Percentiles rank a stretch among this genome's conserved stretches.
Conservation (phyloP, 1,140 invertebrate species). For the Nymphalis io region DNA sequence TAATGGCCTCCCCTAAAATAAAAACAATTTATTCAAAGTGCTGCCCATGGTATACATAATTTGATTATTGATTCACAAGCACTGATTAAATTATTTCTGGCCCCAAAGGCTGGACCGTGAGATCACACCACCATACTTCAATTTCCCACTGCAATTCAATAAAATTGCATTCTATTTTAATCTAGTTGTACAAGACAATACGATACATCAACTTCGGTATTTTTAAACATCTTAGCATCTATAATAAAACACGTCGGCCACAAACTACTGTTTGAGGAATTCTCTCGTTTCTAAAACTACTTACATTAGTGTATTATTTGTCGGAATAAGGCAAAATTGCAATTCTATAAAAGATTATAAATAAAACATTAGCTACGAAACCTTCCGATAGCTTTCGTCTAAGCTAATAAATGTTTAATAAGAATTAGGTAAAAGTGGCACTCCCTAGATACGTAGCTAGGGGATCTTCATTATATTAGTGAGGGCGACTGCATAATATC, state of each 20-base stretch:
- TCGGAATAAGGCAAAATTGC: slow-evolving; percentile 54
- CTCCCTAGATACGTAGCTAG: slow-evolving; percentile 49
- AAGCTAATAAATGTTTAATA: slow-evolving; percentile 80
- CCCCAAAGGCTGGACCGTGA: slow-evolving; percentile 13
- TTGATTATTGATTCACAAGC: slow-evolving; percentile 67
- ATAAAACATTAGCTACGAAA: slow-evolving; percentile 72
- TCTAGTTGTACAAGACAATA: slow-evolving; percentile 18
- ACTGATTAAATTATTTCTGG: slow-evolving; percentile 66
- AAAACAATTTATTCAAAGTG: slow-evolving; percentile 70
- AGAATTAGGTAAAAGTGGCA: slow-evolving; percentile 76
- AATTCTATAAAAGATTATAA: slow-evolving; percentile 74
- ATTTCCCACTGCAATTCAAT: slow-evolving; percentile 32
- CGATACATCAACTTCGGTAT: slow-evolving; percentile 12
- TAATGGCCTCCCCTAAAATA: slow-evolving; percentile 70
- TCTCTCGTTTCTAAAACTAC: slow-evolving; percentile 17
- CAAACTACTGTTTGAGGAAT: slow-evolving; percentile 15
- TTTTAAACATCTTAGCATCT: slow-evolving; percentile 29
- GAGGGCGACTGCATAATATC: slow-evolving; percentile 70
- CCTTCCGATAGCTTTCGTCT: slow-evolving; percentile 69
- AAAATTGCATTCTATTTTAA: slow-evolving; percentile 49
- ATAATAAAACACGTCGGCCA: slow-evolving; percentile 19
- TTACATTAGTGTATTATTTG: slow-evolving; percentile 41
- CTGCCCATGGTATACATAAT: slow-evolving; percentile 57
- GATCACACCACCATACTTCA: slow-evolving; percentile 22
- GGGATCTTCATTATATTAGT: slow-evolving; percentile 69